Evolutionary conservation across 2,113 vertebrate species (phyloP).

Genomic region (Aegotheles bennettii): DNA sequence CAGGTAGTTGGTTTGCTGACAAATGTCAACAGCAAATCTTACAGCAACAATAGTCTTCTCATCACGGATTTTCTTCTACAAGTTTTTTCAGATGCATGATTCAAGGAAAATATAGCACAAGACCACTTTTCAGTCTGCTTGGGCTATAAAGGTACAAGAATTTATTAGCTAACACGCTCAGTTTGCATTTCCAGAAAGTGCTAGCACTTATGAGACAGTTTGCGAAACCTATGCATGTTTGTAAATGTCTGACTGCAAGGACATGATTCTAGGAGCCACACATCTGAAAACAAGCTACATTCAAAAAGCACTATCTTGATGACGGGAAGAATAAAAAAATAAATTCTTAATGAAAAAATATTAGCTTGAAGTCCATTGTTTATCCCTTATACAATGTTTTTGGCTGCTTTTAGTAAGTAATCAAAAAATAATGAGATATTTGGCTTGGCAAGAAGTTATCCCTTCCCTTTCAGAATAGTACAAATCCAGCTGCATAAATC

Average conservation of each 20-base stretch:
- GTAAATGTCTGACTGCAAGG: background rate
- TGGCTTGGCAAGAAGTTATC: constrained; percentile 41
- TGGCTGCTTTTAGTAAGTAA: constrained; percentile 27
- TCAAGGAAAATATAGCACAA: constrained; percentile 7
- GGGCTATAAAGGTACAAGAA: background rate
- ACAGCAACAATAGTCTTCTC: background rate
- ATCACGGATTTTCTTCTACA: background rate
- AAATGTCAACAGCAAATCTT: background rate
- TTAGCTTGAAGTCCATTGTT: constrained; percentile 24
- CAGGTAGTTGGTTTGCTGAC: background rate
- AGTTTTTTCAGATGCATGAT: background rate
- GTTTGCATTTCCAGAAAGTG: background rate
- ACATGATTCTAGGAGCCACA: constrained; percentile 10
- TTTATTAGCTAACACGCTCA: background rate
- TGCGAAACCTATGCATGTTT: background rate
- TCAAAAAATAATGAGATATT: constrained; percentile 58
- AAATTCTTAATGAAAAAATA: constrained; percentile 63
- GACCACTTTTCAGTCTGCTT: background rate
- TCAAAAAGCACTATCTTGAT: constrained; percentile 5
- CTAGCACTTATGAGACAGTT: background rate
- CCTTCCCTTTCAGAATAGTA: constrained; percentile 25
- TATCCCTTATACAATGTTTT: constrained; percentile 44
- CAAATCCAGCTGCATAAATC: constrained; percentile 26
- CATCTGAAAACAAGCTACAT: constrained; percentile 4
- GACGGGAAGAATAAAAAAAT: constrained; percentile 58